These are phyloP conservation scores for Bombyx mori DNA, from an alignment of 1,140 invertebrate genomes.

Conservation along the genomic window DNA sequence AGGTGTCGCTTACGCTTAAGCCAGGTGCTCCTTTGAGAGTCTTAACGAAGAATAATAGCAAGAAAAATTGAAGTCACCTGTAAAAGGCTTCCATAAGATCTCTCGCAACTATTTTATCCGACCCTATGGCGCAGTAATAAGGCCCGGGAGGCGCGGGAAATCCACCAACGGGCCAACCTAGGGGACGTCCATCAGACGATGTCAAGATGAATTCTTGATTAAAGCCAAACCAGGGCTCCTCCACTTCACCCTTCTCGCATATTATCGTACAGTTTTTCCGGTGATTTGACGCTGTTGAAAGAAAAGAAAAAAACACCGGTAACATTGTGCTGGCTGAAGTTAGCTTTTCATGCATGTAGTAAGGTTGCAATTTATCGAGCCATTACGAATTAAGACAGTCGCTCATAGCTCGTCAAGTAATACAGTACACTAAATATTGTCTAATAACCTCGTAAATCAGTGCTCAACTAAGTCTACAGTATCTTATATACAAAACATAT, in stretches of 20 bases:
- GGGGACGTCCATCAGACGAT: slow-evolving; percentile 82
- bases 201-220: slow-evolving; percentile 87
- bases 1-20: no score
- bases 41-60: no score
- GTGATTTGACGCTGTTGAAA: slow-evolving; percentile 77
- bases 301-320: not conserved
- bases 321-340: no score
- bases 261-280: slow-evolving; percentile 81
- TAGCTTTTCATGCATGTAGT: no score
- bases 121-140: slow-evolving; percentile 90
- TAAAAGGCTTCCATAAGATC: slow-evolving; percentile 94
- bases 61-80: slow-evolving; percentile 25
- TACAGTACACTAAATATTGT: no score
- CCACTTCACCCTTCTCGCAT: slow-evolving; percentile 80
- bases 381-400: no score
- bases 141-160: slow-evolving; percentile 75
- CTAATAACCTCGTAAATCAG: no score
- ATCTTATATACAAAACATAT: no score
- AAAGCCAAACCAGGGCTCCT: slow-evolving; percentile 96
- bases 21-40: no score
- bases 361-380: no score
- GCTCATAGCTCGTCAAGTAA: no score
- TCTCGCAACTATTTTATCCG: slow-evolving; percentile 92
- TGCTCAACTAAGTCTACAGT: no score
- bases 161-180: slow-evolving; percentile 90